A percentile compares a stretch with the other conserved stretches of the same genome.
Conservation (phyloP, 2,113 vertebrate genomes). For the Mobula hypostoma region DNA sequence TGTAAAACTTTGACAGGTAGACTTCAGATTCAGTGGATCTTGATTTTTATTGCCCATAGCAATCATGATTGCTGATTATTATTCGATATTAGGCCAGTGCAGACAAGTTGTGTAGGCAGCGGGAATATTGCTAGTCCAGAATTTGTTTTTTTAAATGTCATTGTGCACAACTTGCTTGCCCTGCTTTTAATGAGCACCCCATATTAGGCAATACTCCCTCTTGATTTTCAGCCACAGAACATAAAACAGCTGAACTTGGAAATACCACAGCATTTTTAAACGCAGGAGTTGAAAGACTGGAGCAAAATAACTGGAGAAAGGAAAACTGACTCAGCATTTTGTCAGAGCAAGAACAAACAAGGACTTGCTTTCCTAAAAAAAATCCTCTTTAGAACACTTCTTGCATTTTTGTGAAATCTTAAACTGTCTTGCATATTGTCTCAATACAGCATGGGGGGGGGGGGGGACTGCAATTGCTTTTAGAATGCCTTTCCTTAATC, state of each 20-base stretch:
- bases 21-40: neutral
- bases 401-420: neutral
- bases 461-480: neutral
- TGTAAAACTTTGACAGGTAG: neutral
- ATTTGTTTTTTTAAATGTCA: neutral
- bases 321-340: neutral
- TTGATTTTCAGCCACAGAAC: neutral
- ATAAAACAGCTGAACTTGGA: neutral
- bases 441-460: neutral
- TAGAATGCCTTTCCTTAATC: neutral
- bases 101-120: neutral
- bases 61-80: neutral
- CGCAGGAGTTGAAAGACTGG: neutral
- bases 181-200: neutral
- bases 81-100: neutral
- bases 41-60: neutral
- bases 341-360: neutral
- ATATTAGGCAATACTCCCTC: neutral
- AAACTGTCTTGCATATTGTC: neutral
- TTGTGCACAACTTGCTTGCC: neutral
- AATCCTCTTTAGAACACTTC: neutral
- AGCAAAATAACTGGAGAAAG: neutral
- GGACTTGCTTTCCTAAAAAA: neutral
- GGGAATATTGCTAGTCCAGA: neutral
- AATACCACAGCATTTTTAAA: neutral